Evolutionary conservation across 2,113 vertebrate genomes (phyloP).

Genomic region (Pterocles orientalis): DNA sequence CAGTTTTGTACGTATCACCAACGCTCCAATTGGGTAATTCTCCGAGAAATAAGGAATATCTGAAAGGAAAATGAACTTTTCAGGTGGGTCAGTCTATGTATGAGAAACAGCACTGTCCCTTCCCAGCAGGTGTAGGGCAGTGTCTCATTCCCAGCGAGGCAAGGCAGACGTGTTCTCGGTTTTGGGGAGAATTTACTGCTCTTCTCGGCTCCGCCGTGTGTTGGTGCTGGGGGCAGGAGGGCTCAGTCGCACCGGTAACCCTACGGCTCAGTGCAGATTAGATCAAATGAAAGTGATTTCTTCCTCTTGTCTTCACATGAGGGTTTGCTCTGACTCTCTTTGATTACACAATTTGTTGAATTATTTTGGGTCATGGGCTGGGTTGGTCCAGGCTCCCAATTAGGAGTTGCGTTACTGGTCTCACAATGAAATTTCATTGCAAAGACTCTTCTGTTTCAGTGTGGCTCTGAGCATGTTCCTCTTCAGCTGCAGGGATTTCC

Average conservation of each 20-base stretch:
- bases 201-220: too few relatives aligned
- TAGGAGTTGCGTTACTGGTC: neutral
- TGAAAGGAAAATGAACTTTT: neutral
- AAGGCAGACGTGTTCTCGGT: neutral
- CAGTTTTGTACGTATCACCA: neutral
- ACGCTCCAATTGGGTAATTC: neutral
- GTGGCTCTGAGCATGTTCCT: neutral
- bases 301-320: rapidly evolving
- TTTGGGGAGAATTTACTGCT: neutral
- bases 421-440: neutral
- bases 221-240: neutral
- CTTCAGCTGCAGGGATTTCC: neutral
- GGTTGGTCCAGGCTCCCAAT: neutral
- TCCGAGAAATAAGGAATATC: neutral
- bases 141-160: rapidly evolving
- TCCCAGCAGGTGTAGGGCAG: neutral
- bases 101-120: neutral
- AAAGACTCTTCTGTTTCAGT: neutral
- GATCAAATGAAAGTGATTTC: too few relatives aligned
- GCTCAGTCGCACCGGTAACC: neutral
- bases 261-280: rapidly evolving
- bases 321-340: neutral
- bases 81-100: rapidly evolving
- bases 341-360: neutral
- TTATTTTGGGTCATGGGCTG: neutral